These are phyloP conservation scores for Ramphastos sulfuratus DNA, from an alignment of 2,113 vertebrate genomes.

Conservation along the genomic window DNA sequence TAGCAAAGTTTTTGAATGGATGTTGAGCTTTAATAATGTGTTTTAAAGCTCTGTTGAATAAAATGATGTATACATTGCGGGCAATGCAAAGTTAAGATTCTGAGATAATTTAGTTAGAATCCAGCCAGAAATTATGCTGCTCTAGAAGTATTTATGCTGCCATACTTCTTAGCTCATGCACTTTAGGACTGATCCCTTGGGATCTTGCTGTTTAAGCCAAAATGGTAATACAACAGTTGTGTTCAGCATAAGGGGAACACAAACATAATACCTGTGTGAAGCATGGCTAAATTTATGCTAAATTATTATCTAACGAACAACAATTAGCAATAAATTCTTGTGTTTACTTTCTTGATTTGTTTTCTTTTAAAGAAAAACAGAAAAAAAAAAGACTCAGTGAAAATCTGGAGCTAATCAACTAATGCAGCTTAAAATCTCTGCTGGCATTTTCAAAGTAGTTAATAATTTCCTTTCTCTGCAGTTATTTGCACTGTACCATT, in stretches of 20 bases:
- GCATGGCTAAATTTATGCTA: neutral
- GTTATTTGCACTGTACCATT: neutral
- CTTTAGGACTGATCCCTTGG: constrained; percentile 7
- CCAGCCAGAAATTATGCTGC: constrained; percentile 17
- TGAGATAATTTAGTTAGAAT: constrained; percentile 27
- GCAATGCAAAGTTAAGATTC: constrained; percentile 1
- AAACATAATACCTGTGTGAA: neutral
- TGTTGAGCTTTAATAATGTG: neutral
- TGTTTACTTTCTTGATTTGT: neutral
- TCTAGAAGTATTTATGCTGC: constrained; percentile 27
- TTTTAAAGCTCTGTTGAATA: neutral
- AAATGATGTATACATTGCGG: neutral
- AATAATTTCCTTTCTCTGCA: constrained; percentile 44
- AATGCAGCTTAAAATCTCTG: constrained; percentile 30
- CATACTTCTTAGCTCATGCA: constrained; percentile 25
- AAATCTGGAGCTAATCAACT: constrained; percentile 46
- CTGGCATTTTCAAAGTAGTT: constrained; percentile 18
- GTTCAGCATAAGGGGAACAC: neutral
- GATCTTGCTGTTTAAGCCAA: constrained; percentile 25
- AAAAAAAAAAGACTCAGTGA: neutral
- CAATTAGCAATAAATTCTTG: neutral
- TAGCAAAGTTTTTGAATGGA: neutral
- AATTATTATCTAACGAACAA: neutral
- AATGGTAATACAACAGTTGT: neutral
- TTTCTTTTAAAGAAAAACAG: neutral